Base-by-base conservation (phyloP, 1,140 invertebrate genomes). In the Nephila pilipes region DNA sequence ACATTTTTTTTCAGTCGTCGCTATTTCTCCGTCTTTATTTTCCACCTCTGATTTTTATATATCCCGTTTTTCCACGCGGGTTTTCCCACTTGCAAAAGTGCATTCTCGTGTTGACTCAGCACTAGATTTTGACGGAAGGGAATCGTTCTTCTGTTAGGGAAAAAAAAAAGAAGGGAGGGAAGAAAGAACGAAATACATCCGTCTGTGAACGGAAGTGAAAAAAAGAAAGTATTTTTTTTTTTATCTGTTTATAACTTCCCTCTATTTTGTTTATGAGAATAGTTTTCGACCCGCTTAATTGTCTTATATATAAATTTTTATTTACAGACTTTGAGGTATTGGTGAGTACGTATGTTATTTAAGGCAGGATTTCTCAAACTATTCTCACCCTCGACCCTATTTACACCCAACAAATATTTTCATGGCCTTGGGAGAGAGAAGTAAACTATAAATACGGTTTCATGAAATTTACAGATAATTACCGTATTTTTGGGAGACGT, bases 51-150 rank as follows among this genome's bases (percentile, higher is more conserved):
- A 38, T 85, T 60, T 85, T 60, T 85, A 36, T 55, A 85, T 85
- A 58, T 60, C 16, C 80, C 69, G 69, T 75, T 75, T 75, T 75
- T 75, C 69, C 69, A 32, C 69, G 69, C 32, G 29, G 69, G 25
- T 60, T 60, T 85, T 57, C 85, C 22, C 58, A 36, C 38, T 69
- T 32, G 85, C 60, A 38, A 65, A 87, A 87, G 85, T 87, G 85
- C 85, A 87, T 87, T 87, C 32, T 87, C 85, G n/a, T 87, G 85
- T 87, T 87, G 85, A 87, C 85, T 63, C 85, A 87, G 85, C 85
- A 63, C 38, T 38, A 46, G 22, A 54, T 85, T 85, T 32, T 5
- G 69, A 36, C 29, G 29, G n/a, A 29, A 36, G 63, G 36, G 12
- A 38, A 54, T 20, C 80, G n/a, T 22, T n/a, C 8, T 81, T 38